These are phyloP conservation scores for Limanda limanda DNA, from an alignment of 2,113 vertebrate genomes.

Conservation along the genomic window DNA sequence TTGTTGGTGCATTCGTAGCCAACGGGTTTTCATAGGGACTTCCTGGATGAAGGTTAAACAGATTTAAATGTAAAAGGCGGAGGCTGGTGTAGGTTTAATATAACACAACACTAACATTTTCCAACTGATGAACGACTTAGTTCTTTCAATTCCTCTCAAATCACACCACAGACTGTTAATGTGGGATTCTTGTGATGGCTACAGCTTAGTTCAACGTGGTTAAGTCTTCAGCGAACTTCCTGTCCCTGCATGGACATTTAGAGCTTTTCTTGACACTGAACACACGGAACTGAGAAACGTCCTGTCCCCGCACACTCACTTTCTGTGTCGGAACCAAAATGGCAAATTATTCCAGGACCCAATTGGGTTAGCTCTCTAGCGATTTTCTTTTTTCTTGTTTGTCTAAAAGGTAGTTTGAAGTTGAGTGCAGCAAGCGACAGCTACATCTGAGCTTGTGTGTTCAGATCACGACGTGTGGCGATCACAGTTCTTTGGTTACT, in stretches of 20 bases:
- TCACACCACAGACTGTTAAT: constrained; percentile 13
- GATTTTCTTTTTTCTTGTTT: background rate
- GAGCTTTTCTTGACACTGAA: background rate
- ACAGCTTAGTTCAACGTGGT: constrained; percentile 4
- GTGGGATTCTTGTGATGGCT: constrained; percentile 23
- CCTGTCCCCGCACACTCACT: constrained; percentile 7
- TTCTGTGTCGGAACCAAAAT: constrained; percentile 33
- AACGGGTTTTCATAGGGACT: constrained; percentile 9
- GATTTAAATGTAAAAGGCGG: background rate
- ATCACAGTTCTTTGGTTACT: constrained; percentile 71
- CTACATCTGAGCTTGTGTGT: constrained; percentile 40
- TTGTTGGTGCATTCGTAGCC: background rate
- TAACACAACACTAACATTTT: background rate
- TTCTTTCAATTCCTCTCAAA: constrained; percentile 7
- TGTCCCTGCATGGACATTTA: constrained; percentile 7
- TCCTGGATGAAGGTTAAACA: background rate
- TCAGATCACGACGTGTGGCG: constrained; percentile 16
- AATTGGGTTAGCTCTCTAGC: constrained; percentile 3
- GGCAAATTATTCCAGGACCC: constrained; percentile 16
- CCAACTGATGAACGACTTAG: background rate
- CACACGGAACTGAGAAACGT: background rate
- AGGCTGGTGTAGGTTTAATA: background rate
- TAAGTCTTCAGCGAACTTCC: constrained; percentile 2
- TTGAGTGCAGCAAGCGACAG: constrained; percentile 61
- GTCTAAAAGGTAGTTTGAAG: constrained; percentile 66